These are phyloP conservation scores for Syndactyla subalaris DNA, from an alignment of 2,797 vertebrate genomes.

Conservation along the genomic window DNA sequence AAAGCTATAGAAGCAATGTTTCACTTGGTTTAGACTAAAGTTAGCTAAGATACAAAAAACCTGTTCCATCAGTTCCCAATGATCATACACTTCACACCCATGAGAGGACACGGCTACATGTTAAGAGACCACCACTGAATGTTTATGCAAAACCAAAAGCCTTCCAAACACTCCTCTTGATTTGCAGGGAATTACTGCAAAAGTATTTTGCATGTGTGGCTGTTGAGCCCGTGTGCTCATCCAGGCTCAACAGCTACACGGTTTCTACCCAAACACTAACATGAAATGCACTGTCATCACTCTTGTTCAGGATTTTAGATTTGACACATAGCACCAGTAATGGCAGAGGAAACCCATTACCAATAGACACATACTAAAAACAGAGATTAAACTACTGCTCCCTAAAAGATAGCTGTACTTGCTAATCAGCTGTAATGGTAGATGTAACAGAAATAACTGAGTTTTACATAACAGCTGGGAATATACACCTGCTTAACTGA, in stretches of 20 bases:
- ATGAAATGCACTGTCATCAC: neutral
- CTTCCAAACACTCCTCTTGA: neutral
- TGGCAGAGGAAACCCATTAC: neutral
- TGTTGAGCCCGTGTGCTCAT: neutral
- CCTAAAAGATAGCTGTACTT: neutral
- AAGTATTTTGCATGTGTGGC: neutral
- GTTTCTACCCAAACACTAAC: neutral
- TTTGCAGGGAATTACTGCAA: neutral
- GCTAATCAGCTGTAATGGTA: neutral
- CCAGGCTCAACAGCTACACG: neutral
- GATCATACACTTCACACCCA: neutral
- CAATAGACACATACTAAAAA: neutral
- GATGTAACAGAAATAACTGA: neutral
- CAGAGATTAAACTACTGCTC: neutral
- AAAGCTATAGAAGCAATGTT: slow-evolving; percentile 28
- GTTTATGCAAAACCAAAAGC: neutral
- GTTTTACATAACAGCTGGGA: neutral
- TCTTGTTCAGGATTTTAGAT: neutral
- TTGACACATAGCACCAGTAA: slow-evolving; percentile 3
- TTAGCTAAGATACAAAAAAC: neutral
- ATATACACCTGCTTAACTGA: neutral
- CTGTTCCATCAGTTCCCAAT: neutral
- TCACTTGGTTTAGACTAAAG: slow-evolving; percentile 19
- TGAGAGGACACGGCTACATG: neutral
- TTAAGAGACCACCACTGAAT: neutral